Evolutionary conservation across 2,113 vertebrate genomes (phyloP).

Genomic region (Stomatorhinus ivindoensis): DNA sequence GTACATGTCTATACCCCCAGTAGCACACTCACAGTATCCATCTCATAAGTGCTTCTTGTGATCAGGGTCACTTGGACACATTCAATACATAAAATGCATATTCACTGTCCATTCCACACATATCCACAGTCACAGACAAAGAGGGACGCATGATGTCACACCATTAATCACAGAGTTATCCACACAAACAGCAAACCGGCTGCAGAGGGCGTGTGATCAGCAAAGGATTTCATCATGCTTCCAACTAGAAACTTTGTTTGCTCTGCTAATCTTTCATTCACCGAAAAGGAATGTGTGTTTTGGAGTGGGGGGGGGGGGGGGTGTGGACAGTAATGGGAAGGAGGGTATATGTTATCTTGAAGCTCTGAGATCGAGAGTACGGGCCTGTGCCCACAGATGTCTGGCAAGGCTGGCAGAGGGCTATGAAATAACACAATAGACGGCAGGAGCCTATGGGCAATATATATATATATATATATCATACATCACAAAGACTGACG

Average conservation of each 20-base stretch:
- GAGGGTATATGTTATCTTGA: neutral
- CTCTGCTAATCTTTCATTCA: neutral
- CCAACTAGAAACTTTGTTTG: neutral
- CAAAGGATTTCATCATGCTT: neutral
- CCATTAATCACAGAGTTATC: neutral
- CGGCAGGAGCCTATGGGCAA: neutral
- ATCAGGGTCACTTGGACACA: neutral
- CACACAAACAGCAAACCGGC: neutral
- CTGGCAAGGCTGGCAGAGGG: neutral
- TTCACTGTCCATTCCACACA: neutral
- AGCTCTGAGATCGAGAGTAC: neutral
- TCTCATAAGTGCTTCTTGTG: neutral
- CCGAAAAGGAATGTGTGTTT: neutral
- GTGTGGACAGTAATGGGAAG: neutral
- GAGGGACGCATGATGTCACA: neutral
- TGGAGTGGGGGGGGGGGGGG: neutral
- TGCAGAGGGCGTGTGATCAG: neutral
- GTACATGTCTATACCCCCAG: neutral
- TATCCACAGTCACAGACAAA: neutral
- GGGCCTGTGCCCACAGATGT: neutral
- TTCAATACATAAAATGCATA: neutral
- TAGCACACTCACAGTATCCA: neutral
- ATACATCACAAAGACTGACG: neutral
- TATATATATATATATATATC: neutral
- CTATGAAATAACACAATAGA: neutral